phyloP scores from a whole-genome alignment of 2,113 vertebrate species.

The Pachyramphus minor region DNA sequence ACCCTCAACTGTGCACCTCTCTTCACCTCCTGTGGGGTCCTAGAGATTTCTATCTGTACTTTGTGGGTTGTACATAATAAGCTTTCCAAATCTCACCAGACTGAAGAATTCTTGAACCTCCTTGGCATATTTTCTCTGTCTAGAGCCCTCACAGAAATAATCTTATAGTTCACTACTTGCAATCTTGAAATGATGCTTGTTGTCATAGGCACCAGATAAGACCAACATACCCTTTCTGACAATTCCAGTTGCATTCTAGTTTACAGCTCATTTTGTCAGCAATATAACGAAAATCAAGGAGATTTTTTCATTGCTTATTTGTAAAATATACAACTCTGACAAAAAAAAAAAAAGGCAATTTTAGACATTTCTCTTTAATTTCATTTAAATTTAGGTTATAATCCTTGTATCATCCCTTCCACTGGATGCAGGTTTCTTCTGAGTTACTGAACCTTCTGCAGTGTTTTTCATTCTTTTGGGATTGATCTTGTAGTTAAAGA shows the following conservation, averaged over 20 bases:
- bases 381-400: background rate
- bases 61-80: background rate
- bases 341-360: background rate
- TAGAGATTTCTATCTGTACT: background rate
- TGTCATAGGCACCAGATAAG: background rate
- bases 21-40: background rate
- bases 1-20: background rate
- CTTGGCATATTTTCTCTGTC: background rate
- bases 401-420: background rate
- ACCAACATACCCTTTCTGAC: background rate
- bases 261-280: background rate
- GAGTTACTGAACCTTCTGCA: background rate
- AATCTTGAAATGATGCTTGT: fast-evolving
- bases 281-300: background rate
- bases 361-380: background rate
- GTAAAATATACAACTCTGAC: background rate
- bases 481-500: background rate
- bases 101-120: background rate
- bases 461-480: background rate
- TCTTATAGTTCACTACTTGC: background rate
- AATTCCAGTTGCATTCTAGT: background rate
- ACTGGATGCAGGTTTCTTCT: background rate
- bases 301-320: background rate
- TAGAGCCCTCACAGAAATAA: background rate
- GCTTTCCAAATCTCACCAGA: background rate